Base-by-base conservation (phyloP, 2,113 vertebrate species). In the Sapajus apella region DNA sequence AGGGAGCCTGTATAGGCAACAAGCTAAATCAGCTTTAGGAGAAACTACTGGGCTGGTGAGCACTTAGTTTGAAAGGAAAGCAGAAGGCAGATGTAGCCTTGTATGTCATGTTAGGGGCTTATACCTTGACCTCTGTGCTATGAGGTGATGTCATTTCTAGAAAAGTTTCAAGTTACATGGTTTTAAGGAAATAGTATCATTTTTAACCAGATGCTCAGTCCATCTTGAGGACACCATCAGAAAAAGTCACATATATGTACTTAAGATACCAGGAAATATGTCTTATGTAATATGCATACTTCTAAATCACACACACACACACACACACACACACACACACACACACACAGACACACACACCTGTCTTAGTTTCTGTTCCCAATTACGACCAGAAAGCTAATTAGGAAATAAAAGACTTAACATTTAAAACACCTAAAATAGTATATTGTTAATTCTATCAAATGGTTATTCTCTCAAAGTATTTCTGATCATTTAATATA, bases 351-450 rank as follows among this genome's bases (percentile, higher is more conserved):
- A n/a, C 18, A 50, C 35, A 66, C 70, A 5, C 20, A 30, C 9
- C 13, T 80, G 66, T 52, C 13, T 87, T 56, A 70, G 47, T 61
- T 95, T 92, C 88, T 79, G 35, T 70, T 52, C 21, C 55, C 64
- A 90, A 13, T 92, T 66, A 85, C 81, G 61, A 72, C 4, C 40
- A 76, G 37, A 17, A 89, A 91, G 27, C 82, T 50, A 68, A 17
- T 89, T 81, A 50, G 35, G 20, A 70, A 52, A 47, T 21, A 64
- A 91, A 72, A 64, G 30, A 45, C 14, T 61, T 91, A 43, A 70
- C 5, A 13, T 70, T 90, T 84, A 85, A 91, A 96, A 82, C 68
- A 72, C 56, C 77, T 70, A 75, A 95, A 84, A 21, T 25, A 95
- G 45, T 11, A 55, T 8, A 6, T 8, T 17, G n/a, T 90, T 94